Evolutionary conservation across 2,888 invertebrate genomes (phyloP).

Genomic region (Ditula angustiorana): DNA sequence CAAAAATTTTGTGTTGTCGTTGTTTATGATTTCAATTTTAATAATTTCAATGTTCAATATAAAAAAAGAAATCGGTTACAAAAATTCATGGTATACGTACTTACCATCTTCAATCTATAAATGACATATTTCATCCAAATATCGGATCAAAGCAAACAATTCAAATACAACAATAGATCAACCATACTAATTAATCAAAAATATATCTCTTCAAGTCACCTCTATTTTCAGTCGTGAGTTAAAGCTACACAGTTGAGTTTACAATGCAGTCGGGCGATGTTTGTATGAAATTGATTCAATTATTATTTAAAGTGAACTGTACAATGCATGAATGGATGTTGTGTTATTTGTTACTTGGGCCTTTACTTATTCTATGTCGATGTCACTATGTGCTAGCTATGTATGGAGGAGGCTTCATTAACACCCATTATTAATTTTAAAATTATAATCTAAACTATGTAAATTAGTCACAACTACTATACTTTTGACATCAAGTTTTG

Average conservation of each 20-base stretch:
- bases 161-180: slow-evolving; percentile 22
- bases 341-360: slow-evolving; percentile 76
- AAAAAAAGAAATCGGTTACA: no score
- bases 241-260: not conserved
- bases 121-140: slow-evolving; percentile 16
- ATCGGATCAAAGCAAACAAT: slow-evolving; percentile 19
- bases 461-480: no score
- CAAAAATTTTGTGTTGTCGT: no score
- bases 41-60: no score
- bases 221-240: not conserved
- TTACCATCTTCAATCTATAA: not conserved
- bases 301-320: slow-evolving; percentile 79
- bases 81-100: no score
- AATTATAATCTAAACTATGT: no score
- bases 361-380: slow-evolving; percentile 74
- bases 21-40: no score
- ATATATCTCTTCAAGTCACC: slow-evolving; percentile 18
- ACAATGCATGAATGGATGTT: slow-evolving; percentile 80
- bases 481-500: no score
- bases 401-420: slow-evolving; percentile 54
- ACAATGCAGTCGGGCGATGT: slow-evolving; percentile 11
- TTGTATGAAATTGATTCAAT: slow-evolving; percentile 76
- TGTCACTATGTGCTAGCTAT: slow-evolving; percentile 48
- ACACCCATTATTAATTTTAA: no score
- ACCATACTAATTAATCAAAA: slow-evolving; percentile 30